Evolutionary conservation across 2,797 vertebrate genomes (phyloP).

Genomic region (Pangasius krempfi): DNA sequence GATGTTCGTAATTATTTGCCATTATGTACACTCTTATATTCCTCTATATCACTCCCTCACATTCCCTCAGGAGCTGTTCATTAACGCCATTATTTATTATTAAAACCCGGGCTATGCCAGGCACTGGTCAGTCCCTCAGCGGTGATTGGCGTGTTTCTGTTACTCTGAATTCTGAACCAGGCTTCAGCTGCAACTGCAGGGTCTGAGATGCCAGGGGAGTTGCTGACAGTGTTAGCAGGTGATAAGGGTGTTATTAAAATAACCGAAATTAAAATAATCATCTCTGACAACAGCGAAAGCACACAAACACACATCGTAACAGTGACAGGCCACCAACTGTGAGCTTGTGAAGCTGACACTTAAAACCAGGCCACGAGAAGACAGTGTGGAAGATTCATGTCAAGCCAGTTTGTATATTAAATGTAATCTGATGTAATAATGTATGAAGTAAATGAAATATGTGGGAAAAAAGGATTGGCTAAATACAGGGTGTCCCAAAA

Average conservation of each 20-base stretch:
- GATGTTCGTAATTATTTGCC: constrained; percentile 15
- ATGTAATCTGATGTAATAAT: background rate
- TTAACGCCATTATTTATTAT: constrained; percentile 64
- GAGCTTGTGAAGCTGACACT: constrained; percentile 19
- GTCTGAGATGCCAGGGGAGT: constrained; percentile 49
- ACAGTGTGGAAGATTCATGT: background rate
- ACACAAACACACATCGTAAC: constrained; percentile 45
- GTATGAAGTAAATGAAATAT: background rate
- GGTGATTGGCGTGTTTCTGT: constrained; percentile 62
- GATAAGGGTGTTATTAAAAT: constrained; percentile 66
- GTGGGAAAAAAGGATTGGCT: background rate
- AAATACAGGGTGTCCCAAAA: background rate
- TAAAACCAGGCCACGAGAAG: constrained; percentile 12
- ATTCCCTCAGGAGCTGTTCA: constrained; percentile 60
- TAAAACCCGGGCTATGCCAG: constrained; percentile 69
- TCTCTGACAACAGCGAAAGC: constrained; percentile 45
- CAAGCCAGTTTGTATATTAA: background rate
- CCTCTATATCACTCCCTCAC: constrained; percentile 1
- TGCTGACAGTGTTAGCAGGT: constrained; percentile 66
- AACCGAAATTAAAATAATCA: constrained; percentile 53
- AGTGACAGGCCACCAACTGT: constrained; percentile 49
- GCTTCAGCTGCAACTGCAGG: constrained; percentile 54
- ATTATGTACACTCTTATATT: constrained; percentile 15
- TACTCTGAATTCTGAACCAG: constrained; percentile 54
- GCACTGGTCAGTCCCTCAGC: constrained; percentile 67